Percentiles rank a stretch among this genome's conserved stretches.
Evolutionary conservation across 2,888 invertebrate genomes (phyloP).

Genomic region (Rhopalosiphum nymphaeae): DNA sequence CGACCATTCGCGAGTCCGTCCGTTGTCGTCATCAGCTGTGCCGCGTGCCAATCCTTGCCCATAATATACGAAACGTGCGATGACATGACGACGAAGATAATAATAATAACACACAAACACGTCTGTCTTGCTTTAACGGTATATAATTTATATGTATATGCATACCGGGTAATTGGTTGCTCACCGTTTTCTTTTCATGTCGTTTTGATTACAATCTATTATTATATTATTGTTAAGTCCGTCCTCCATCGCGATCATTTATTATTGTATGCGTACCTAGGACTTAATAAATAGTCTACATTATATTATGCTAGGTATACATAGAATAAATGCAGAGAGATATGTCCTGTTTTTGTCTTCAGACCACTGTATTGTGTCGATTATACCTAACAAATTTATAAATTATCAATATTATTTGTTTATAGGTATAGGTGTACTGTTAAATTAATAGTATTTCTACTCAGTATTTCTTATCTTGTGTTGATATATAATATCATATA

Average conservation of each 20-base stretch:
- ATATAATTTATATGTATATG: neutral
- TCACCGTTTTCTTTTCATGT: constrained; percentile 19
- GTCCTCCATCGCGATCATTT: neutral
- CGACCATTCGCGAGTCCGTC: neutral
- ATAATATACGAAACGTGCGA: neutral
- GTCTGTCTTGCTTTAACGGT: constrained; percentile 34
- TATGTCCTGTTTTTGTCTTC: neutral
- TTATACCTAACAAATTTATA: neutral
- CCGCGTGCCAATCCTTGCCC: constrained; percentile 40
- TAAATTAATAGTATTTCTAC: neutral
- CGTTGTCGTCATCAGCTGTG: constrained; percentile 27
- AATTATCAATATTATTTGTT: neutral
- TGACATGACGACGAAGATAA: neutral
- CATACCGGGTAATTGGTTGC: constrained; percentile 22
- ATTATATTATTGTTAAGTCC: neutral
- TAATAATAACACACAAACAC: constrained; percentile 1
- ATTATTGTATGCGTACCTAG: neutral
- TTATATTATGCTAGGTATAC: neutral
- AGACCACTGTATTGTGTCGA: neutral
- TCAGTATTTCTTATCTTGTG: neutral
- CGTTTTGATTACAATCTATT: neutral
- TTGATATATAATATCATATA: neutral
- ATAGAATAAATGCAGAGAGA: too few species aligned
- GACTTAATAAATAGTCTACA: neutral
- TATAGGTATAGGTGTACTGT: neutral